Conservation (phyloP, 1,140 invertebrate species). For the Cyphomyrmex costatus region DNA sequence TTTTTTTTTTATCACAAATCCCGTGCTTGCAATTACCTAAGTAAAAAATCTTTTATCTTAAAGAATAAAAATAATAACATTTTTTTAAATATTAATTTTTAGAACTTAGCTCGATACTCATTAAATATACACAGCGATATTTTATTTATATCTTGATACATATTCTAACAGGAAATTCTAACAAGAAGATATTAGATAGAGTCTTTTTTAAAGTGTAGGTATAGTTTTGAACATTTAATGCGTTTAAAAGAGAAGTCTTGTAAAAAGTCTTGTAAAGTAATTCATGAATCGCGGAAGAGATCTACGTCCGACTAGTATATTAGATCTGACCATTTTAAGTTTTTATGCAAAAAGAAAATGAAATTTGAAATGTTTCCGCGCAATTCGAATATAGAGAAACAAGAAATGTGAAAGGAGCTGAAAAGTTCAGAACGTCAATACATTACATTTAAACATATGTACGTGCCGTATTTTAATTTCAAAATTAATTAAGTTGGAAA, state of each 20-base stretch:
- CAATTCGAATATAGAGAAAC: not conserved
- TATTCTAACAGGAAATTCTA: not conserved
- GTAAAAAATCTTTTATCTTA: not conserved
- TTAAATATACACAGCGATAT: not conserved
- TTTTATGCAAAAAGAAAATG: not conserved
- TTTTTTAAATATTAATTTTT: not conserved
- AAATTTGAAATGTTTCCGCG: conserved; percentile 2
- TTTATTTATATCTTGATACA: not conserved
- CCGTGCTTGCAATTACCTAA: not conserved
- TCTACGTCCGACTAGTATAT: not conserved
- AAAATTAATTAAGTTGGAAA: conserved; percentile 12
- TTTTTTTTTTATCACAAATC: not conserved
- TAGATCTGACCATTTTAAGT: conserved; percentile 9
- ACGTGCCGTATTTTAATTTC: not conserved
- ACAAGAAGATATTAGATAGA: not conserved
- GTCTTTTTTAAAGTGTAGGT: not conserved
- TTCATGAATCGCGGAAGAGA: not conserved
- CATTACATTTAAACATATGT: not conserved
- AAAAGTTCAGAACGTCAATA: not conserved
- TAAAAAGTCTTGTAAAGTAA: not conserved
- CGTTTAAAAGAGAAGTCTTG: not conserved
- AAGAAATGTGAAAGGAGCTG: not conserved
- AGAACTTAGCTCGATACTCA: not conserved
- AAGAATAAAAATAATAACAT: not conserved
- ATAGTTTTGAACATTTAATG: not conserved